Percentiles rank a stretch among this genome's conserved stretches.
These are phyloP conservation scores for Glyphotaelius pellucidus DNA, from an alignment of 2,888 invertebrate genomes.

Conservation along the genomic window DNA sequence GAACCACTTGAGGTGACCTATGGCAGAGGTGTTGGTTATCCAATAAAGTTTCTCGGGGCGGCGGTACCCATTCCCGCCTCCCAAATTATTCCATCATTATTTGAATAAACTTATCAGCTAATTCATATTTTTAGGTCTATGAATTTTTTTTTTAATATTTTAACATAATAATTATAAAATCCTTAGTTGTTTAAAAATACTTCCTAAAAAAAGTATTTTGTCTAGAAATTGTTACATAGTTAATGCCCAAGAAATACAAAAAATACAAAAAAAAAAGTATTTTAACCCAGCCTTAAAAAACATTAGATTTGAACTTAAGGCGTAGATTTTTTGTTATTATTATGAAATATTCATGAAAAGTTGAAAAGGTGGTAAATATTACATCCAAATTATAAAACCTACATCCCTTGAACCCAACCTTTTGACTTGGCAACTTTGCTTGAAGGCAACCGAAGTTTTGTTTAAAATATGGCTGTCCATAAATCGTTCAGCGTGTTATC, in stretches of 20 bases:
- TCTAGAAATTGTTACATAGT: no score
- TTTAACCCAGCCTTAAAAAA: background rate
- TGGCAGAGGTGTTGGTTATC: no score
- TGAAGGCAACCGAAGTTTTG: background rate
- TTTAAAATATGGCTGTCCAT: conserved; percentile 36
- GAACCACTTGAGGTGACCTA: no score
- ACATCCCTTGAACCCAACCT: background rate
- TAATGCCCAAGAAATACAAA: no score
- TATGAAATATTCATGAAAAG: background rate
- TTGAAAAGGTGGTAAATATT: background rate
- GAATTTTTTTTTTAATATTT: background rate
- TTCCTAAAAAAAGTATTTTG: no score
- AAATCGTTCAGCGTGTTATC: conserved; percentile 52
- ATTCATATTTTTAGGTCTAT: no score
- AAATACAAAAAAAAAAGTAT: no score
- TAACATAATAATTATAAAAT: background rate
- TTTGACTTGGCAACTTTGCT: background rate
- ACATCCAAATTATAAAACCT: background rate
- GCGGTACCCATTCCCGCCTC: no score
- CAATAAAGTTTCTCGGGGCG: no score
- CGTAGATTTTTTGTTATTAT: background rate
- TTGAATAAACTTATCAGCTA: no score
- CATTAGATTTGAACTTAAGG: background rate
- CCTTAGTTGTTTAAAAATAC: background rate
- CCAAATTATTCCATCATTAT: no score